phyloP scores from a whole-genome alignment of 2,888 invertebrate genomes.

The Gasteruption jaculator region DNA sequence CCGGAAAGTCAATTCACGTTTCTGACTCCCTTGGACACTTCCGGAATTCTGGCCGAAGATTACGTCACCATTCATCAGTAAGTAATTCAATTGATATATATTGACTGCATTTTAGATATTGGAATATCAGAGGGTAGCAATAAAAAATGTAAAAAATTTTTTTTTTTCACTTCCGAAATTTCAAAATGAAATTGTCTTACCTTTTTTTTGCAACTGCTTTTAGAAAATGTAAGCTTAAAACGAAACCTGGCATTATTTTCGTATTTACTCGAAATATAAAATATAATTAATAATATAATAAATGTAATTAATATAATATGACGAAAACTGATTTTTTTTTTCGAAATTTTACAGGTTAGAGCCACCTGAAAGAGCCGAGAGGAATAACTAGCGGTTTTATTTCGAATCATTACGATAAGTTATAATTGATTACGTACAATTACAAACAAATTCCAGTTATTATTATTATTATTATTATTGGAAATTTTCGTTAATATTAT shows the following conservation, averaged over 20 bases:
- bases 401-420: too few relatives aligned
- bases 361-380: conserved; percentile 32
- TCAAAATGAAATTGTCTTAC: conserved; percentile 2
- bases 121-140: not conserved
- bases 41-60: conserved; percentile 54
- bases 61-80: conserved; percentile 61
- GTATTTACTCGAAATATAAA: not conserved
- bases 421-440: too few relatives aligned
- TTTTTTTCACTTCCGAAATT: not conserved
- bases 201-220: not conserved
- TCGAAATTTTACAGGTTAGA: conserved; percentile 36
- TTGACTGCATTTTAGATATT: not conserved
- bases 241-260: not conserved
- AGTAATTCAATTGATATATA: conserved; percentile 18
- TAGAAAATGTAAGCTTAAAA: not conserved
- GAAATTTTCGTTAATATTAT: too few relatives aligned
- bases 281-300: not conserved
- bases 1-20: conserved; percentile 78
- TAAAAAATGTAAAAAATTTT: too few relatives aligned
- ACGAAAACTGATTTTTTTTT: conserved; percentile 13
- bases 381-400: too few relatives aligned
- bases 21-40: conserved; percentile 80
- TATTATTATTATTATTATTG: too few relatives aligned
- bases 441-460: too few relatives aligned
- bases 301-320: not conserved